phyloP scores from a whole-genome alignment of 2,113 vertebrate genomes.

The Copsychus sechellarum region DNA sequence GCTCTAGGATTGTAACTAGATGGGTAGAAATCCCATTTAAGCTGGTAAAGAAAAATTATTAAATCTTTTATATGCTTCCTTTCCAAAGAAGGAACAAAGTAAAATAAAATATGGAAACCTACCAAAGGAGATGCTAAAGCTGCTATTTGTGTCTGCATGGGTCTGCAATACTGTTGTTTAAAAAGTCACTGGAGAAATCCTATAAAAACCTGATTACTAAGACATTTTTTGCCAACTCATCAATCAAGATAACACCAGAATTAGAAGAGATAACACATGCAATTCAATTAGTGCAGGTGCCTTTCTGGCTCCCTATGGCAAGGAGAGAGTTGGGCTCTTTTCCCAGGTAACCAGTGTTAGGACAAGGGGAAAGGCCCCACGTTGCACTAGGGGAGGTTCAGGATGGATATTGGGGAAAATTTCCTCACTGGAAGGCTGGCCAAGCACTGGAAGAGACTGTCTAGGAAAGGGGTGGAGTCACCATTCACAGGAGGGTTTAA shows the following conservation, averaged over 20 bases:
- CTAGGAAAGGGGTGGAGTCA: rapidly evolving
- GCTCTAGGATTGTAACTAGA: neutral
- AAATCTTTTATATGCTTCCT: neutral
- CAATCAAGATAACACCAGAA: neutral
- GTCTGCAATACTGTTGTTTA: neutral
- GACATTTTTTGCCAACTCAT: neutral
- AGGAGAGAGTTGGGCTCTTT: neutral
- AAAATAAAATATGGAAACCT: neutral
- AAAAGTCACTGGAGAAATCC: neutral
- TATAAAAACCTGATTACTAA: neutral
- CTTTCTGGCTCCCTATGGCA: neutral
- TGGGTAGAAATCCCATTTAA: neutral
- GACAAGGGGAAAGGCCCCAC: neutral
- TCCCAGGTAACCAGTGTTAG: neutral
- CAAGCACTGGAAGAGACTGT: neutral
- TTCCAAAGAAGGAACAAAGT: neutral
- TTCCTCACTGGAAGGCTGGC: neutral
- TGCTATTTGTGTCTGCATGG: neutral
- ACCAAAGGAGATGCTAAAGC: neutral
- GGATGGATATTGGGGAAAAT: neutral
- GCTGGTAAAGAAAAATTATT: neutral
- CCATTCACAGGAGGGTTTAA: neutral
- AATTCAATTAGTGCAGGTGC: neutral
- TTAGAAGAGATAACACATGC: neutral
- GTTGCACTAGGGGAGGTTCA: neutral